These are phyloP conservation scores for Melanotaenia pygmaea DNA, from an alignment of 2,797 vertebrate genomes.

Conservation along the genomic window DNA sequence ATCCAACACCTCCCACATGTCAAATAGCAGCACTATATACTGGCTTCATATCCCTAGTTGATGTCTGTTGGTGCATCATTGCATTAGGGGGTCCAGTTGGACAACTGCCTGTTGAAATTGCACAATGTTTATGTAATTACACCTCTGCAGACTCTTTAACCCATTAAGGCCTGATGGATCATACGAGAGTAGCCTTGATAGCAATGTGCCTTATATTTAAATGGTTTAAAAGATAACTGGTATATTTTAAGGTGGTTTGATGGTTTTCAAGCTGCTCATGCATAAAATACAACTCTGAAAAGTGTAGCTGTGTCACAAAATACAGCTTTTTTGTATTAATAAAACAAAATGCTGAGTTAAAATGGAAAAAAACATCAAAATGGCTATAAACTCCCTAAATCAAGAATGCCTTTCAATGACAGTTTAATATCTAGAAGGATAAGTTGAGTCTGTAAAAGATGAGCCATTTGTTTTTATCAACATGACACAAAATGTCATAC, in stretches of 20 bases:
- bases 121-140: neutral
- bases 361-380: slow-evolving; percentile 35
- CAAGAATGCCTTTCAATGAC: neutral
- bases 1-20: neutral
- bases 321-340: slow-evolving; percentile 3
- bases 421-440: neutral
- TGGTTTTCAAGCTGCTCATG: neutral
- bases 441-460: slow-evolving; percentile 18
- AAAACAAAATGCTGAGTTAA: slow-evolving; percentile 11
- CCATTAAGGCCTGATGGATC: neutral
- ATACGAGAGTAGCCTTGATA: neutral
- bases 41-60: neutral
- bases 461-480: slow-evolving; percentile 37
- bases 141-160: neutral
- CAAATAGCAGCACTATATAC: neutral
- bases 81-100: neutral
- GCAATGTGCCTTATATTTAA: neutral
- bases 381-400: neutral
- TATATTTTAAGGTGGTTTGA: neutral
- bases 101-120: neutral
- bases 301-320: neutral
- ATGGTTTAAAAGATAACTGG: neutral
- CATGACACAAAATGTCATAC: neutral
- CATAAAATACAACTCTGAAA: neutral
- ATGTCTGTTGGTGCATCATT: neutral